These are phyloP conservation scores for Mantis religiosa DNA, from an alignment of 2,888 invertebrate species.

Conservation along the genomic window DNA sequence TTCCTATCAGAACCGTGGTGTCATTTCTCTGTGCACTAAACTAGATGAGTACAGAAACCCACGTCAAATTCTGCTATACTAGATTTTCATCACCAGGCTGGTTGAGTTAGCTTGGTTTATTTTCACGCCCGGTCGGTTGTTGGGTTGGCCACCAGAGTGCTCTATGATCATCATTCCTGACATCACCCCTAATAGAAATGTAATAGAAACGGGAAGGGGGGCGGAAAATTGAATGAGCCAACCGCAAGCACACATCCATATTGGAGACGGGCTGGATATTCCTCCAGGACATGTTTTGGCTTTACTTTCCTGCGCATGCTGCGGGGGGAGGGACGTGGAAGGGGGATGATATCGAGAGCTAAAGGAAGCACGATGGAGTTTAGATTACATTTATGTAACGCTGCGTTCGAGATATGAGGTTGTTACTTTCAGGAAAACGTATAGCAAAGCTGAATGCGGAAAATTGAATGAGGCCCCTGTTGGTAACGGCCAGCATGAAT, in stretches of 20 bases:
- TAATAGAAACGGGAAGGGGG: conserved; percentile 31
- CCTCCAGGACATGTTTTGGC: background rate
- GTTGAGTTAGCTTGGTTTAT: background rate
- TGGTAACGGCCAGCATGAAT: background rate
- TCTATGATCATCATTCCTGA: conserved; percentile 10
- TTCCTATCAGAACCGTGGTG: too few relatives aligned
- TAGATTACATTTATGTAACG: background rate
- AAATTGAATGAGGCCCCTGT: background rate
- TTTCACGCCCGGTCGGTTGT: conserved; percentile 9
- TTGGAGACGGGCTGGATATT: background rate
- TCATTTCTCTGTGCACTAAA: too few relatives aligned
- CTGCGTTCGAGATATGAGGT: background rate
- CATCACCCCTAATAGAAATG: conserved; percentile 30
- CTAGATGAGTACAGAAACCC: too few relatives aligned
- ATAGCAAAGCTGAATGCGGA: background rate
- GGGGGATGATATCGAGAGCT: background rate
- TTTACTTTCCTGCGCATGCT: background rate
- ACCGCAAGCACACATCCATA: conserved; percentile 1
- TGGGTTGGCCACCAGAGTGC: background rate
- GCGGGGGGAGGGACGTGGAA: too few relatives aligned
- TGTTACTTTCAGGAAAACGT: background rate
- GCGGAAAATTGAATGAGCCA: conserved; percentile 30
- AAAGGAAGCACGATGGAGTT: background rate
- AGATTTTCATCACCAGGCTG: too few relatives aligned
- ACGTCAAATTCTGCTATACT: too few relatives aligned